Evolutionary conservation across 2,888 invertebrate genomes (phyloP).

Genomic region (Pandemis heparana): DNA sequence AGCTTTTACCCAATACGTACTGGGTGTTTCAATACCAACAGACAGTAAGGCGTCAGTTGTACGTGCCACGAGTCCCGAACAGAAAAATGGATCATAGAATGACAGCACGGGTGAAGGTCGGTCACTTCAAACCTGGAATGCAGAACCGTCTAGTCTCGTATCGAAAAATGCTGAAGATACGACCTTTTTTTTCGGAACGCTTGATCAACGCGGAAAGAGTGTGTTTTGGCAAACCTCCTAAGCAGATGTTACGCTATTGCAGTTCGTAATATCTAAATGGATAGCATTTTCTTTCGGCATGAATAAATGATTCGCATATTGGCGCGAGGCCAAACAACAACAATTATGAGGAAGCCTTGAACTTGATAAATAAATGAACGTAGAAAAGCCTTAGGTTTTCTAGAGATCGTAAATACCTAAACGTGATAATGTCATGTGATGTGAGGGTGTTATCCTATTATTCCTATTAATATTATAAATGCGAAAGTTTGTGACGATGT

Average conservation of each 20-base stretch:
- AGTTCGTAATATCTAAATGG: constrained; percentile 6
- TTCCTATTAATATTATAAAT: too few species aligned
- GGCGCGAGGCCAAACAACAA: background rate
- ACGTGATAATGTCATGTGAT: too few species aligned
- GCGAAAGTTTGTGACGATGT: too few species aligned
- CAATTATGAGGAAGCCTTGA: background rate
- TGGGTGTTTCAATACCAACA: background rate
- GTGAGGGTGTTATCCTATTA: too few species aligned
- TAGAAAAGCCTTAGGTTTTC: background rate
- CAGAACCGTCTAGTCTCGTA: background rate
- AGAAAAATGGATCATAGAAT: background rate
- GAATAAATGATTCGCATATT: constrained; percentile 1
- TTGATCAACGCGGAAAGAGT: background rate
- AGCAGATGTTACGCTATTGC: constrained; percentile 14
- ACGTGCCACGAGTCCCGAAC: constrained; percentile 6
- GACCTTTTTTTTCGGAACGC: background rate
- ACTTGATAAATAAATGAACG: background rate
- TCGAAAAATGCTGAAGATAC: background rate
- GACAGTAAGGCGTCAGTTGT: background rate
- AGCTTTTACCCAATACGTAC: too few species aligned
- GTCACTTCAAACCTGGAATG: background rate
- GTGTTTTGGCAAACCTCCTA: constrained; percentile 30
- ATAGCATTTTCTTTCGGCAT: background rate
- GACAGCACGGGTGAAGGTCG: constrained; percentile 23
- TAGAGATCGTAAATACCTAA: background rate